A percentile compares a stretch with the other conserved stretches of the same genome.
Conservation (phyloP, 2,113 vertebrate genomes). For the Chamaetylas fuelleborni region DNA sequence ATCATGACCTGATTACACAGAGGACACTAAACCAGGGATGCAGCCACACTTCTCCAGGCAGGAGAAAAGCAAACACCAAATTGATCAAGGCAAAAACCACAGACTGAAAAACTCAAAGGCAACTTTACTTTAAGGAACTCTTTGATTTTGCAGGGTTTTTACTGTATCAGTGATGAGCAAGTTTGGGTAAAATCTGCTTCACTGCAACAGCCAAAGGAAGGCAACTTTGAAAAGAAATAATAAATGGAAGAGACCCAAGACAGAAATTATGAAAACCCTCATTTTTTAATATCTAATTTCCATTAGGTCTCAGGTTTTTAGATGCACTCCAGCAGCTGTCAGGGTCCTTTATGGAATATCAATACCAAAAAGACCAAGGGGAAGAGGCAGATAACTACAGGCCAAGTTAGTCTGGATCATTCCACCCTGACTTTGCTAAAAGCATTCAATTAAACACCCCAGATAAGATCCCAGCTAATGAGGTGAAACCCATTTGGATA, state of each 20-base stretch:
- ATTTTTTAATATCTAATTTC: background rate
- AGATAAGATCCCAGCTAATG: background rate
- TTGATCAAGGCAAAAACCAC: accelerated
- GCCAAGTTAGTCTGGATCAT: background rate
- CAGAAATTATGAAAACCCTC: background rate
- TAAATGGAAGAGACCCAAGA: background rate
- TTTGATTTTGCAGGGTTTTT: background rate
- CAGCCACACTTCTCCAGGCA: background rate
- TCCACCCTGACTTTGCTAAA: background rate
- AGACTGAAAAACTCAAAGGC: background rate
- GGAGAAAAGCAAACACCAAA: background rate
- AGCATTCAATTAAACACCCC: background rate
- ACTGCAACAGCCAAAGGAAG: background rate
- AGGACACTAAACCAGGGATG: background rate
- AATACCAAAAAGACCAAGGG: background rate
- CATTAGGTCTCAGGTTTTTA: background rate
- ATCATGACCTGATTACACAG: background rate
- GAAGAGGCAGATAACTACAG: background rate
- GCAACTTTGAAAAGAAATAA: background rate
- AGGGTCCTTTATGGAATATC: background rate
- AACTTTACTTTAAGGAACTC: background rate
- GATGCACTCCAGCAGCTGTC: background rate
- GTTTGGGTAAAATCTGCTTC: background rate
- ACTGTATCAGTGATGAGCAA: background rate
- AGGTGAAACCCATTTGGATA: background rate